Evolutionary conservation across 64 coral and sea anemone genomes (phyloP).

Genomic region (Pocillopora verrucosa): DNA sequence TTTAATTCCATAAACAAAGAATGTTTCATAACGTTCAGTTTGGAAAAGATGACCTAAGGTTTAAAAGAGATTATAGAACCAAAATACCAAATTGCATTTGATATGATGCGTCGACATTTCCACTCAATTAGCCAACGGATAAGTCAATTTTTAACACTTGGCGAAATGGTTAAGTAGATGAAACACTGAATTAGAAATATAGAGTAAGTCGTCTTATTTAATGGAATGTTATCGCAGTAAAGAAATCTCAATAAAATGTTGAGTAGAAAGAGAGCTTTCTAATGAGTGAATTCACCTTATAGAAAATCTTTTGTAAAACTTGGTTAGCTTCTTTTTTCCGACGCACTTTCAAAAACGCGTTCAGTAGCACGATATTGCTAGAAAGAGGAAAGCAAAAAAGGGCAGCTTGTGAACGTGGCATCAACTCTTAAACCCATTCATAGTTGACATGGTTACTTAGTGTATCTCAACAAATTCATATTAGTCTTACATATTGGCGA

Average conservation of each 20-base stretch:
- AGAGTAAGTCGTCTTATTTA: neutral
- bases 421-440: too few relatives aligned
- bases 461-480: too few relatives aligned
- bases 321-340: neutral
- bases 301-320: neutral
- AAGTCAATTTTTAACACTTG: slow-evolving; percentile 10
- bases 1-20: neutral
- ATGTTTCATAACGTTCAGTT: neutral
- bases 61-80: neutral
- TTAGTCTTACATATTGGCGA: too few relatives aligned
- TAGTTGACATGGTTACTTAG: too few relatives aligned
- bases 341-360: neutral
- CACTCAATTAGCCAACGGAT: neutral
- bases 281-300: neutral
- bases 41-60: neutral
- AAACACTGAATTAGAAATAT: slow-evolving; percentile 8
- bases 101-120: slow-evolving; percentile 4
- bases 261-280: neutral
- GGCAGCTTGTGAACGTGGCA: too few relatives aligned
- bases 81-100: neutral
- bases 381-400: neutral
- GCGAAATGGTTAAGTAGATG: neutral
- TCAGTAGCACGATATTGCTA: neutral
- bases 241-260: neutral
- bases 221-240: slow-evolving; percentile 5